These are phyloP conservation scores for Caenorhabditis panamensis DNA, from an alignment of 2,888 invertebrate genomes.

Conservation along the genomic window DNA sequence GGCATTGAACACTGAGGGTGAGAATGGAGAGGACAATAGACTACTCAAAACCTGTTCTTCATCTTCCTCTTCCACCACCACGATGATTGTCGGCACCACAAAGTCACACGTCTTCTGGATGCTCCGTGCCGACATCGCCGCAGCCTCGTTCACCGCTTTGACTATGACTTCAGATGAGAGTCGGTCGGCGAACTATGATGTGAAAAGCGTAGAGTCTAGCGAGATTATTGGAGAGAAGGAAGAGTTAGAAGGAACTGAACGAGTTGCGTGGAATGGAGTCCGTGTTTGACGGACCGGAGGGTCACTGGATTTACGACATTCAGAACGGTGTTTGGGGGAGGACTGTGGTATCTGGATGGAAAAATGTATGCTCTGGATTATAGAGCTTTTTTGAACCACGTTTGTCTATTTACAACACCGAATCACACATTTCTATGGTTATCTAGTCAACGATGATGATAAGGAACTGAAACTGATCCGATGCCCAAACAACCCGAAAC, in stretches of 20 bases:
- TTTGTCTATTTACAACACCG: no score
- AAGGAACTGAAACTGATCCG: background rate
- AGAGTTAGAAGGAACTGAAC: background rate
- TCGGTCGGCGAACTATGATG: conserved; percentile 19
- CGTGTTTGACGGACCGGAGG: background rate
- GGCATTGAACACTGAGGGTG: conserved; percentile 1
- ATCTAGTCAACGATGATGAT: background rate
- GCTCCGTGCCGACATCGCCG: background rate
- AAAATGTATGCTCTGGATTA: no score
- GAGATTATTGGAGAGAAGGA: conserved; percentile 6
- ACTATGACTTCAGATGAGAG: conserved; percentile 21
- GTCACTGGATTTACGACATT: background rate
- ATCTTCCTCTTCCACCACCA: no score
- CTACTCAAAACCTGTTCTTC: background rate
- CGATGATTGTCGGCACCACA: background rate
- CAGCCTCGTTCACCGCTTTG: conserved; percentile 28
- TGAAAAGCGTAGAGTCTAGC: background rate
- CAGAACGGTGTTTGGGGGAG: background rate
- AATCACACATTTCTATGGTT: background rate
- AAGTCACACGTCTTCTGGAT: background rate
- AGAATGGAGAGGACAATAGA: background rate
- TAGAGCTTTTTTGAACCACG: no score
- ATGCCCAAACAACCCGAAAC: background rate
- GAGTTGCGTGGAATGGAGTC: no score
- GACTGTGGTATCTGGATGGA: background rate